phyloP scores from a whole-genome alignment of 2,113 vertebrate genomes.

The Lota lota region DNA sequence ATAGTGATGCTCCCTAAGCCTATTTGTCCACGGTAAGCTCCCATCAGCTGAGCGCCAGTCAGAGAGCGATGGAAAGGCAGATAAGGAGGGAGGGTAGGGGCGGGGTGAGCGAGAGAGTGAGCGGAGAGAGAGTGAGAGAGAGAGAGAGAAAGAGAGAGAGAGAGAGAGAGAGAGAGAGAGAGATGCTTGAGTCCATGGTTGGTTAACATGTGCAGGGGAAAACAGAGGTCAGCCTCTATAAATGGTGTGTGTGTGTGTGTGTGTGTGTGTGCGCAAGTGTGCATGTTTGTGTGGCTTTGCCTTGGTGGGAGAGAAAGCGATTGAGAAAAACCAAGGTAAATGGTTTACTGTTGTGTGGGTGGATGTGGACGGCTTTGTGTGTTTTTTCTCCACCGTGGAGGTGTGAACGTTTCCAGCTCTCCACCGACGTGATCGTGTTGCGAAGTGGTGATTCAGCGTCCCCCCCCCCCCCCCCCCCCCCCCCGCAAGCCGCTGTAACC shows the following conservation, averaged over 20 bases:
- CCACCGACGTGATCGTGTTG: not conserved
- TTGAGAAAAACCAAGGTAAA: not conserved
- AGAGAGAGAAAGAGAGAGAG: not conserved
- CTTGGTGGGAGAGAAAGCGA: constrained; percentile 21
- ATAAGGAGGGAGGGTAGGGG: constrained; percentile 47
- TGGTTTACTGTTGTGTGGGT: not conserved
- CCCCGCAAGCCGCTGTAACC: too few species aligned
- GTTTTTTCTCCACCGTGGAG: not conserved
- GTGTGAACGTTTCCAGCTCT: not conserved
- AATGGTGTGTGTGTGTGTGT: constrained; percentile 20
- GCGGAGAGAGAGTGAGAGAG: not conserved
- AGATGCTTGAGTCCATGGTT: constrained; percentile 22
- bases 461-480: too few species aligned
- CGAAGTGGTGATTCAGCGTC: not conserved
- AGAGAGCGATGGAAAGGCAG: constrained; percentile 54
- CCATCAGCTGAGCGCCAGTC: constrained; percentile 57
- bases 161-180: not conserved
- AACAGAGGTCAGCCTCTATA: constrained; percentile 23
- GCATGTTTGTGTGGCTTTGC: not conserved
- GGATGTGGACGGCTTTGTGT: not conserved
- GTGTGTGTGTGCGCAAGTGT: constrained; percentile 4
- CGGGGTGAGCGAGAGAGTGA: not conserved
- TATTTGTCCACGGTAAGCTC: constrained; percentile 66
- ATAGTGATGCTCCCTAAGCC: constrained; percentile 74
- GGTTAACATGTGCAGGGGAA: not conserved